These are phyloP conservation scores for Eledone cirrhosa DNA, from an alignment of 2,888 invertebrate genomes.

Conservation along the genomic window DNA sequence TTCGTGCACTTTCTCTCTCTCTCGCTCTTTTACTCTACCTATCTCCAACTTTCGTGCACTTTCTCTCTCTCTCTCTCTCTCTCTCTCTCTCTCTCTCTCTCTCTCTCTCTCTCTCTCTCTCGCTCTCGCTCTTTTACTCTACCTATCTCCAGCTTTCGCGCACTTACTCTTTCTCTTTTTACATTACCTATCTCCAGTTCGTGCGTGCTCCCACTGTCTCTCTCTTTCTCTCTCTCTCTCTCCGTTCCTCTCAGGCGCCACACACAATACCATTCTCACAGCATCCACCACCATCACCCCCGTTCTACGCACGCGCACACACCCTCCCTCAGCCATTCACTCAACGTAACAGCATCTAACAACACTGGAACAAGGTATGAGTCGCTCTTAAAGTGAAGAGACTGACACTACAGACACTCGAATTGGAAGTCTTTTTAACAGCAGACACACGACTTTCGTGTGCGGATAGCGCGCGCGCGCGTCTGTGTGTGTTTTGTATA, in stretches of 20 bases:
- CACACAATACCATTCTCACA: too few relatives aligned
- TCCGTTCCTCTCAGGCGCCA: not conserved
- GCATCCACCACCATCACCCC: too few relatives aligned
- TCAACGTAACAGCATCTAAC: too few relatives aligned
- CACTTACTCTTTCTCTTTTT: not conserved
- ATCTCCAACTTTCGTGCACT: not conserved
- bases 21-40: not conserved
- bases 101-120: not conserved
- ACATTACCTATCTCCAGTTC: not conserved
- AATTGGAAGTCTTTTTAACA: too few relatives aligned
- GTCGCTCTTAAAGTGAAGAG: too few relatives aligned
- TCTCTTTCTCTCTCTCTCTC: not conserved
- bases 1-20: not conserved
- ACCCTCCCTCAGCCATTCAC: not conserved
- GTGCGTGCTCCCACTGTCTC: not conserved
- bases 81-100: not conserved
- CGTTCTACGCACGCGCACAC: too few relatives aligned
- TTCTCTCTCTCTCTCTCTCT: not conserved
- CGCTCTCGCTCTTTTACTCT: not conserved
- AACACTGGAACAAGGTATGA: too few relatives aligned
- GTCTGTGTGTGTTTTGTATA: too few relatives aligned
- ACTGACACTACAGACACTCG: too few relatives aligned
- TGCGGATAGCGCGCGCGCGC: too few relatives aligned
- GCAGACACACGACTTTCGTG: too few relatives aligned
- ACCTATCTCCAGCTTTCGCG: not conserved